Evolutionary conservation across 2,888 invertebrate species (phyloP), one percentile per base, ranked within the genome.

Genomic region (Sarcophaga carnaria): DNA sequence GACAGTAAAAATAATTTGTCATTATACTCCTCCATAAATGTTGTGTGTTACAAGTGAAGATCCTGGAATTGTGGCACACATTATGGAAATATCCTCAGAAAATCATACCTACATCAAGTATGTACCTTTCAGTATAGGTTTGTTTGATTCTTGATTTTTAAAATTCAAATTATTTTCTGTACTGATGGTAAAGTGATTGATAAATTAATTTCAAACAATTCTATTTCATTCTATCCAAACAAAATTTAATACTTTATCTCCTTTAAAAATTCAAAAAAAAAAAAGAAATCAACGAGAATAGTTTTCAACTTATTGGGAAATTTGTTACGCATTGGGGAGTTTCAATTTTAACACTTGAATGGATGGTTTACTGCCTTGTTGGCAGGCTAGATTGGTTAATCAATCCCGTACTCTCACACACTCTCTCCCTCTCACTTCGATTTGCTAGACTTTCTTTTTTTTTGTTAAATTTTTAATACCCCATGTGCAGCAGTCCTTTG

Each of bases 241-340:
- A 37, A 37, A 59, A 72, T 60, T 62, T 20, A 81, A 62, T 75
- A 70, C 37, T 78, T 63, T 70, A 63, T 37, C 25, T 78, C 62
- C 8, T 54, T 60, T 77, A 63, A 74, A 37, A 72, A 77, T 64
- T 54, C 37, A 14, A 54, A 78, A 74, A 62, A 78, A 54, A 17
- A 54, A 5, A 54, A 37, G 8, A 37, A 37, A 37, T 37, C 37
- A 37, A 37, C 10, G 10, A 54, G 17, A 59, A 14, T 45, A 67
- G 37, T 25, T 49, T 6, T 77, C 11, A 69, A 83, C 86, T 86
- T 80, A 82, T 77, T 80, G 79, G 37, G 80, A 80, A 82, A 92
- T 92, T 92, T 49, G 91, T 88, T 91, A 89, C 92, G 91, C 92
- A 88, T 91, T 91, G 90, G 92, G 91, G 90, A 91, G 91, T 91